Evolutionary conservation across 2,888 invertebrate species (phyloP), one percentile per base, ranked within the genome.

Genomic region (Danaus chrysippus): DNA sequence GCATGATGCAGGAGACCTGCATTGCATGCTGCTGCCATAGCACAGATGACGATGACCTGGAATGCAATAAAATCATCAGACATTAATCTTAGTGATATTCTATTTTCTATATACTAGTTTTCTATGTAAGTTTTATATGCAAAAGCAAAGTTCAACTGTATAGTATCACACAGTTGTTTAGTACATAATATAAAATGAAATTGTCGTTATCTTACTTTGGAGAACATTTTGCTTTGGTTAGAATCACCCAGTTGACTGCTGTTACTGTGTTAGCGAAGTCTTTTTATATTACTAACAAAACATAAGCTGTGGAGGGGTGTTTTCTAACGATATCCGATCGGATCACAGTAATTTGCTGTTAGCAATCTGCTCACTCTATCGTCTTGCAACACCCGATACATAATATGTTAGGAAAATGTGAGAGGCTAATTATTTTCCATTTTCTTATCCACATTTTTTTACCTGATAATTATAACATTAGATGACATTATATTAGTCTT

Each of bases 201-300:
- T 63, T 49, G 43, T 56, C 57, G 59, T 61, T 53, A 59, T 65
- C 90, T 90, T 89, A 91, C 91, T 89, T 90, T 89, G 71, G 86
- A 84, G 82, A 83, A 87, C 91, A 91, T 91, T 87, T 86, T 87
- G 86, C 84, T 86, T 80, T 81, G 77, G 79, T 81, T 75, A 82
- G 86, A 83, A 86, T 83, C 83, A 79, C 78, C 77, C 84, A 83
- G 78, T 75, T 73, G 84, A 90, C 87, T 91, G 90, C 78, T 86
- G 76, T 78, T 73, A 76, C 78, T 81, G 73, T 81, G 83, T 82
- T 82, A 83, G 79, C 70, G 80, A 77, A 79, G 82, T 86, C 87
- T 88, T 91, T 90, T 88, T 91, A 91, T 91, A 90, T 90, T 88
- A 87, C 84, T 84, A 89, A 88, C 86, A 88, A 90, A 88, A 86